A percentile compares a stretch with the other conserved stretches of the same genome.
phyloP scores from a whole-genome alignment of 2,797 vertebrate genomes.

The Oreochromis mossambicus region DNA sequence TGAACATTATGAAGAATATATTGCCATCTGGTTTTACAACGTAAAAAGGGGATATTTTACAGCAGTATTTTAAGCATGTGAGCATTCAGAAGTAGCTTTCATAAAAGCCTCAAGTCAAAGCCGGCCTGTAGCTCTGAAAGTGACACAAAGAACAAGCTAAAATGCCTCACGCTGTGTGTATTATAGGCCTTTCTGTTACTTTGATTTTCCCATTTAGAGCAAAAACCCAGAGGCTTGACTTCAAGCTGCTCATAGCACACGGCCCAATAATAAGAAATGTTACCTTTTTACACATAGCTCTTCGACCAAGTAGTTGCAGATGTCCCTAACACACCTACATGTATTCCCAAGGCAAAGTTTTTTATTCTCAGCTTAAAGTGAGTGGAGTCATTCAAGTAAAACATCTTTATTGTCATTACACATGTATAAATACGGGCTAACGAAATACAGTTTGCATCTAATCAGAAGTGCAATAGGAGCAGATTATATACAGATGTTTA shows the following conservation, averaged over 20 bases:
- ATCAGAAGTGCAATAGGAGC: background rate
- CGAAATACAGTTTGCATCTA: background rate
- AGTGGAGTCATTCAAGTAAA: background rate
- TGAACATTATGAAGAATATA: background rate
- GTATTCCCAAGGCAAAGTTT: background rate
- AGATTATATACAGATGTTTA: background rate
- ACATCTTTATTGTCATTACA: background rate
- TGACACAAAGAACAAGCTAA: background rate
- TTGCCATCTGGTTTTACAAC: background rate
- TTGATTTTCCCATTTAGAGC: background rate
- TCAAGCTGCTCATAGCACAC: constrained; percentile 5
- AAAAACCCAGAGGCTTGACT: constrained; percentile 16
- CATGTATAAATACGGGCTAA: background rate
- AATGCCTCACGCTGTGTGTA: constrained; percentile 4
- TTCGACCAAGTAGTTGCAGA: background rate
- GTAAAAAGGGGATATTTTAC: background rate
- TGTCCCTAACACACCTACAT: background rate
- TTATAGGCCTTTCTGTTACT: background rate
- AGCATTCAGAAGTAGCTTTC: background rate
- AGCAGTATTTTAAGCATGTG: background rate
- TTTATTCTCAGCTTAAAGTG: background rate
- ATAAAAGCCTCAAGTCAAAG: constrained; percentile 1
- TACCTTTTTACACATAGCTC: background rate
- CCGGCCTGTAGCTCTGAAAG: background rate
- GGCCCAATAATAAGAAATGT: background rate